These are phyloP conservation scores for Ornithoptera priamus DNA, from an alignment of 2,888 invertebrate genomes.

Conservation along the genomic window DNA sequence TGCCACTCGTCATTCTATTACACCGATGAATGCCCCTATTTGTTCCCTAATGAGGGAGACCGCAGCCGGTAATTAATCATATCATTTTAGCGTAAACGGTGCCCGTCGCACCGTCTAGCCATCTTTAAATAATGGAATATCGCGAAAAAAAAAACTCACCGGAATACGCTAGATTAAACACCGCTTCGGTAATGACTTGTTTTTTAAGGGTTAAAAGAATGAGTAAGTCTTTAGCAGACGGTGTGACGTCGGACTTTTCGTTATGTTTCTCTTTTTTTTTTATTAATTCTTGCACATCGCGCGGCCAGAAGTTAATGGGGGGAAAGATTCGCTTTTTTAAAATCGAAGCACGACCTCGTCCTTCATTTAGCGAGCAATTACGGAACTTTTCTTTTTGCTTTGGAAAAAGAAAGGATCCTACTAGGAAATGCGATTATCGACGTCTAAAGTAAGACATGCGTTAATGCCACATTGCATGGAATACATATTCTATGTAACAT, in stretches of 20 bases:
- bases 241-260: conserved; percentile 58
- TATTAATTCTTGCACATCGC: conserved; percentile 51
- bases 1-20: conserved; percentile 72
- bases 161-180: conserved; percentile 72
- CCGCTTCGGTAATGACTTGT: conserved; percentile 78
- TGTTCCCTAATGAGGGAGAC: conserved; percentile 75
- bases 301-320: conserved; percentile 60
- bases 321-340: conserved; percentile 42
- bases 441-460: conserved; percentile 5
- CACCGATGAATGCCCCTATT: conserved; percentile 74
- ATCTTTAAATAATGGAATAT: conserved; percentile 72
- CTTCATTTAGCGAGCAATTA: conserved; percentile 29
- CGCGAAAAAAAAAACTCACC: conserved; percentile 58
- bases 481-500: too few relatives aligned
- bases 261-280: conserved; percentile 55
- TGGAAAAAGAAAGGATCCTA: conserved; percentile 8
- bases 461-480: background rate
- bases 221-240: conserved; percentile 75
- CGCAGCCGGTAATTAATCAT: conserved; percentile 75
- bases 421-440: conserved; percentile 14
- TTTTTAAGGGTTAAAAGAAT: conserved; percentile 77
- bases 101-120: conserved; percentile 60
- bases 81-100: conserved; percentile 75
- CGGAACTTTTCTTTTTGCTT: conserved; percentile 29
- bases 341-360: conserved; percentile 42